These are phyloP conservation scores for Carpatolechia fugitivella DNA, from an alignment of 2,888 invertebrate genomes.

Conservation along the genomic window DNA sequence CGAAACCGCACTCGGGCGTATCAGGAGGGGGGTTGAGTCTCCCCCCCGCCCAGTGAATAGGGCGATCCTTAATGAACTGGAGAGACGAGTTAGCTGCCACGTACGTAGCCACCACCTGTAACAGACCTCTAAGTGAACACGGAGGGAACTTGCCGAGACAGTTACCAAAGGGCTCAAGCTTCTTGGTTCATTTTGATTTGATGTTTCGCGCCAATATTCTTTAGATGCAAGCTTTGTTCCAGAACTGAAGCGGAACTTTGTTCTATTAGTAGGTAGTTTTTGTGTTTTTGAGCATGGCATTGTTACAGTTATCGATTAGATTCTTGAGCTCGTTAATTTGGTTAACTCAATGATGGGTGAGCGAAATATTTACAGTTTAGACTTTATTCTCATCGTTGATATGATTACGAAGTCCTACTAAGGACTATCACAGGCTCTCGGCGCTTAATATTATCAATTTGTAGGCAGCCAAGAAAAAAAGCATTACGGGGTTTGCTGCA, in stretches of 20 bases:
- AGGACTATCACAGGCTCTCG: too few relatives aligned
- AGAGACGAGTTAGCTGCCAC: conserved; percentile 88
- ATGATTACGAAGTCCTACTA: too few relatives aligned
- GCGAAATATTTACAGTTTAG: too few relatives aligned
- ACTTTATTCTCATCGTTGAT: too few relatives aligned
- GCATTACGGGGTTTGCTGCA: too few relatives aligned
- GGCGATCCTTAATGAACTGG: conserved; percentile 83
- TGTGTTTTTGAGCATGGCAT: too few relatives aligned
- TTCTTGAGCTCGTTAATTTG: too few relatives aligned
- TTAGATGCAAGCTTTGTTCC: background rate
- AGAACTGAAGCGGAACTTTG: background rate
- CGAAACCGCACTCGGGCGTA: conserved; percentile 95
- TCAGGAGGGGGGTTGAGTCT: conserved; percentile 89
- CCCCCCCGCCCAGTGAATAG: conserved; percentile 93
- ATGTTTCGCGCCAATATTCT: background rate
- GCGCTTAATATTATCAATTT: too few relatives aligned
- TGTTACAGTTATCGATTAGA: background rate
- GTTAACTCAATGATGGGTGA: too few relatives aligned
- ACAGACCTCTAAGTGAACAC: background rate
- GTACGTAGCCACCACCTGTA: conserved; percentile 94
- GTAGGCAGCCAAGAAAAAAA: too few relatives aligned
- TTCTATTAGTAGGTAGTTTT: too few relatives aligned
- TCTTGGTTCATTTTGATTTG: background rate
- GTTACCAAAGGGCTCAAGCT: background rate
- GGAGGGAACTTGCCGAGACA: background rate